These are phyloP conservation scores for Zalophus californianus DNA, from an alignment of 2,797 vertebrate genomes.

Conservation along the genomic window DNA sequence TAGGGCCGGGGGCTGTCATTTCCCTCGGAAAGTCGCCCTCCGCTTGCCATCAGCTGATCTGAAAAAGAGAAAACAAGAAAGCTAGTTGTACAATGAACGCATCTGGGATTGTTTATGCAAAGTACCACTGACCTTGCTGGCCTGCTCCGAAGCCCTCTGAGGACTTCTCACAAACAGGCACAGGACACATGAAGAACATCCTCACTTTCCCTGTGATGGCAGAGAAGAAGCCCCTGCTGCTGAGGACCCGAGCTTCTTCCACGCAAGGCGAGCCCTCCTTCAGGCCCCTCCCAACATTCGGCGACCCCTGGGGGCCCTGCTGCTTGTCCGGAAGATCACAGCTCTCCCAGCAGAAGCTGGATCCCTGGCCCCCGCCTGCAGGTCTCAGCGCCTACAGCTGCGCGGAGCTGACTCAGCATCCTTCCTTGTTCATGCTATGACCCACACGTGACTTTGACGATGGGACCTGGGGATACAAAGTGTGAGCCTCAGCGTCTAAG, in stretches of 20 bases:
- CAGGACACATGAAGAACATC: too few relatives aligned
- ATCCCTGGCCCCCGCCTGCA: rapidly evolving
- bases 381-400: not conserved
- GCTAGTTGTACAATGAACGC: not conserved
- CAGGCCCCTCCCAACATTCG: rapidly evolving
- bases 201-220: rapidly evolving
- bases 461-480: not conserved
- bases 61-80: not conserved
- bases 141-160: rapidly evolving
- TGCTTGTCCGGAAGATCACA: rapidly evolving
- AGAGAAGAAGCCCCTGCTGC: not conserved
- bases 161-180: rapidly evolving
- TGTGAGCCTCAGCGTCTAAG: not conserved
- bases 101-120: rapidly evolving
- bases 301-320: rapidly evolving
- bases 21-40: rapidly evolving
- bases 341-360: rapidly evolving
- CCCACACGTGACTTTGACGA: rapidly evolving
- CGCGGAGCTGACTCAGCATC: not conserved
- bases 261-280: rapidly evolving
- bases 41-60: not conserved
- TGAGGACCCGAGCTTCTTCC: rapidly evolving
- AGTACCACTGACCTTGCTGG: rapidly evolving
- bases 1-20: rapidly evolving
- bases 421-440: rapidly evolving